phyloP scores from a whole-genome alignment of 2,113 vertebrate species.

The Lophius piscatorius region DNA sequence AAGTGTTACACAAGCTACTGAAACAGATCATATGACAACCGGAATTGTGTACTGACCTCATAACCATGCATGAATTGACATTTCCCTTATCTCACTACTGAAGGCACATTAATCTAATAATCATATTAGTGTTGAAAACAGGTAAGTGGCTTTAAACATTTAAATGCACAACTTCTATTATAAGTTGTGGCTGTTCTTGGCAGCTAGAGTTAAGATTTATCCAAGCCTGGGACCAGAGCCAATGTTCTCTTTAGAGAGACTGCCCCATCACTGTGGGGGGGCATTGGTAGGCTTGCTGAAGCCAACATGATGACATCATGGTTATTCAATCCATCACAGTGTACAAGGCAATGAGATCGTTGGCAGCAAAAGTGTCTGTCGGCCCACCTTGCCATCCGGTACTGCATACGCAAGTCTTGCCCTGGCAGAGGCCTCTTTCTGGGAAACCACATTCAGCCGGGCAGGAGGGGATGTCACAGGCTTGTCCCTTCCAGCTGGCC shows the following conservation, averaged over 20 bases:
- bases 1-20: too few relatives aligned
- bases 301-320: background rate
- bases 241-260: background rate
- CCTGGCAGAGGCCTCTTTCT: conserved; percentile 81
- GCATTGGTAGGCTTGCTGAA: background rate
- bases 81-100: too few relatives aligned
- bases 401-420: conserved; percentile 82
- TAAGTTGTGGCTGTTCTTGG: background rate
- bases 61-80: too few relatives aligned
- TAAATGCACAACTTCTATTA: background rate
- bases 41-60: too few relatives aligned
- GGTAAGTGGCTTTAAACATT: too few relatives aligned
- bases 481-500: conserved; percentile 89
- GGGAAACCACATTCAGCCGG: conserved; percentile 83
- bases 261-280: background rate
- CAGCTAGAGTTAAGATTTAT: background rate
- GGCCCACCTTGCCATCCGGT: conserved; percentile 91
- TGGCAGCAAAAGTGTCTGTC: background rate
- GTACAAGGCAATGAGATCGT: conserved; percentile 7
- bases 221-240: background rate
- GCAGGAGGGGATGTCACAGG: conserved; percentile 91
- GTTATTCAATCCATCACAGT: background rate
- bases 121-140: too few relatives aligned
- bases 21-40: too few relatives aligned
- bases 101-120: too few relatives aligned